Evolutionary conservation across 2,113 vertebrate species (phyloP).

Genomic region (Microcebus tavaratra): DNA sequence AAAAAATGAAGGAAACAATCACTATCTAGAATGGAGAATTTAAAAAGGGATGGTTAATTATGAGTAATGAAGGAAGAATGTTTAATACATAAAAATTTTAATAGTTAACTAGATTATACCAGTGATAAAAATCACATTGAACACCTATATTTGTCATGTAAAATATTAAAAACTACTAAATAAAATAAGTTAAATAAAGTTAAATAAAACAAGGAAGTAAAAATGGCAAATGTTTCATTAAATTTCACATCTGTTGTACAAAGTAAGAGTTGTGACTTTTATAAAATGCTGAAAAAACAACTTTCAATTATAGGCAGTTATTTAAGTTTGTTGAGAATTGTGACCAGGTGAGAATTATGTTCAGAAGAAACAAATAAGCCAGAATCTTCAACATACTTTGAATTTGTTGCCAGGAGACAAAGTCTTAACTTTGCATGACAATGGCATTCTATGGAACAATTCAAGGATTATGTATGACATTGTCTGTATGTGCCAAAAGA

Average conservation of each 20-base stretch:
- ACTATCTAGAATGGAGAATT: background rate
- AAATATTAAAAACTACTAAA: background rate
- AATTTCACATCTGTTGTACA: background rate
- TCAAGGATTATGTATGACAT: background rate
- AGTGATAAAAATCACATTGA: background rate
- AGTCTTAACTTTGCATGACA: background rate
- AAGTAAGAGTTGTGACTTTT: background rate
- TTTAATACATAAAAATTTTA: background rate
- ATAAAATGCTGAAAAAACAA: background rate
- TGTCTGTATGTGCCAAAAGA: background rate
- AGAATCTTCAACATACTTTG: background rate
- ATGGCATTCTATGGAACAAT: background rate
- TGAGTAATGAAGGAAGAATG: slow-evolving; percentile 7
- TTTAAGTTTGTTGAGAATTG: background rate
- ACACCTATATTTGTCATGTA: background rate
- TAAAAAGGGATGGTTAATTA: background rate
- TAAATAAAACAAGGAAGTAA: background rate
- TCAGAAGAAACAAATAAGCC: background rate
- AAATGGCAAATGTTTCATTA: background rate
- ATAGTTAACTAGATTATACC: background rate
- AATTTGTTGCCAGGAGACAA: background rate
- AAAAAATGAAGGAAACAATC: background rate
- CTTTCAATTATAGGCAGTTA: background rate
- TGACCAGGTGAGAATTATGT: background rate
- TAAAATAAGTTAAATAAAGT: too few species aligned